These are phyloP conservation scores for Bellardia pandia DNA, from an alignment of 2,888 invertebrate genomes.

Conservation along the genomic window DNA sequence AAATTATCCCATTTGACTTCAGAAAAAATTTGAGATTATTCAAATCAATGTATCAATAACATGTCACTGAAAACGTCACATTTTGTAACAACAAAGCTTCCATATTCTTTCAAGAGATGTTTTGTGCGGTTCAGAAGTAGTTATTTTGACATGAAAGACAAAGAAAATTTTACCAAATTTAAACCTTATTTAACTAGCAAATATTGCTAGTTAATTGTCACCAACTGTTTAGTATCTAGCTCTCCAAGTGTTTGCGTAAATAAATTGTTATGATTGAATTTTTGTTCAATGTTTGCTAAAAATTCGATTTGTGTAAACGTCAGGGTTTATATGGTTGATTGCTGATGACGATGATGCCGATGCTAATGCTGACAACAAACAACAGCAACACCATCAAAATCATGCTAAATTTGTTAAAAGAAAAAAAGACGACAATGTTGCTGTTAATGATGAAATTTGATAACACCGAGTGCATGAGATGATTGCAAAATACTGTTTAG, in stretches of 20 bases:
- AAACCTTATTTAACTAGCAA: not conserved
- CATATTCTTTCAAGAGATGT: no score
- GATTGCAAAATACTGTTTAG: constrained; percentile 5
- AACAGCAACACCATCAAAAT: not conserved
- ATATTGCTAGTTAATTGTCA: not conserved
- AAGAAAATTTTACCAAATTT: no score
- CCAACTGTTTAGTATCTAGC: not conserved
- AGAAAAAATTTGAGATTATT: no score
- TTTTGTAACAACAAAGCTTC: no score
- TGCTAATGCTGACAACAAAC: constrained; percentile 5
- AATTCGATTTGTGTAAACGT: constrained; percentile 55
- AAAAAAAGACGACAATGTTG: constrained; percentile 1
- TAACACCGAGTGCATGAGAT: constrained; percentile 13
- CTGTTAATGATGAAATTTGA: constrained; percentile 6
- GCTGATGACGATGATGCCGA: not conserved
- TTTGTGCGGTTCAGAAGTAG: no score
- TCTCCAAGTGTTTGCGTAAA: constrained; percentile 48
- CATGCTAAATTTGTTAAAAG: not conserved
- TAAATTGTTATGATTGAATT: constrained; percentile 62
- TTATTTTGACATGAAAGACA: no score
- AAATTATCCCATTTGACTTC: no score
- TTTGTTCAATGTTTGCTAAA: constrained; percentile 56
- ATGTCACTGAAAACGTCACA: no score
- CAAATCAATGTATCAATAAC: no score
- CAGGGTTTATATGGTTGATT: constrained; percentile 14